Evolutionary conservation across 53 echinoderm and acorn worm species (phyloP).

Genomic region (Zoroaster sp.): DNA sequence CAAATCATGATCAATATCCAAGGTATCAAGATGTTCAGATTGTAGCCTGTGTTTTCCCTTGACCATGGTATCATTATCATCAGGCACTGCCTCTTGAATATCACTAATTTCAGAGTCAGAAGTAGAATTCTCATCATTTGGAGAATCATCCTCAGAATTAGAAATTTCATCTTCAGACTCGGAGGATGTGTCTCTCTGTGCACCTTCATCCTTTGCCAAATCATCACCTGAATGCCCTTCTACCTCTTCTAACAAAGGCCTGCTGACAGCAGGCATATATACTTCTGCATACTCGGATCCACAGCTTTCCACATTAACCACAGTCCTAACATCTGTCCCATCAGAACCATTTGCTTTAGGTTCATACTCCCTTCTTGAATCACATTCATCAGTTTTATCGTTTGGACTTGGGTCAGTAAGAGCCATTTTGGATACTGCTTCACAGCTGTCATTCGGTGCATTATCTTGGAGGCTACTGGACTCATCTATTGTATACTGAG

Average conservation of each 20-base stretch:
- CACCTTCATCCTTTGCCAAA: background rate
- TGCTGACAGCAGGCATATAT: too few relatives aligned
- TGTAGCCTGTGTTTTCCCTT: background rate
- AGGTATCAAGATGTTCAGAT: background rate
- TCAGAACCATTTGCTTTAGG: too few relatives aligned
- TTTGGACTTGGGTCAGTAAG: background rate
- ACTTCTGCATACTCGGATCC: background rate
- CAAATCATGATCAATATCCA: background rate
- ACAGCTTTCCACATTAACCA: background rate
- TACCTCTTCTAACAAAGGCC: background rate
- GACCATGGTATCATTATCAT: background rate
- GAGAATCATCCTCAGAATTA: background rate
- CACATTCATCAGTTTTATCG: background rate
- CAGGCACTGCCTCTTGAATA: background rate
- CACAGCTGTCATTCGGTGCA: background rate
- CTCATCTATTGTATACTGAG: slow-evolving; percentile 14
- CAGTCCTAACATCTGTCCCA: background rate
- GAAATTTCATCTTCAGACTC: background rate
- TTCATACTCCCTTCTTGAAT: background rate
- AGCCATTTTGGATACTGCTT: background rate
- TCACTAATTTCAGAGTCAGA: background rate
- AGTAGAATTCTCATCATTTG: background rate
- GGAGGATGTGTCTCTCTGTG: background rate
- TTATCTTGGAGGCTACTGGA: background rate
- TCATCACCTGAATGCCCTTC: background rate